Base-by-base conservation (phyloP, 2,113 vertebrate species). In the Apistogramma diplotaenia region DNA sequence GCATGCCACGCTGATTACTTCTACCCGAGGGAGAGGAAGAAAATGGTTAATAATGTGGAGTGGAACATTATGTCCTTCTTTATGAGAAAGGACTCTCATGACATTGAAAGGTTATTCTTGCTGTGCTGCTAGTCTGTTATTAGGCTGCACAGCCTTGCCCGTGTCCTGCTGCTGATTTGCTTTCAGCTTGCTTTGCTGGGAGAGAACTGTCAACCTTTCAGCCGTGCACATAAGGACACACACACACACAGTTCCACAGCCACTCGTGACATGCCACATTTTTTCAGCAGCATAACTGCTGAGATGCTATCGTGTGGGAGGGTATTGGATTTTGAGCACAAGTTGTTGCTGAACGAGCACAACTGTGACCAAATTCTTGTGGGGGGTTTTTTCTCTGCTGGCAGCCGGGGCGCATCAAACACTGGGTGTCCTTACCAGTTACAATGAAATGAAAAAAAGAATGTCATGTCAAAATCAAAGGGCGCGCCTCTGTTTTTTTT, bases 101-200 rank as follows among this genome's bases (percentile, higher is more conserved):
- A 21, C 29, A 57, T 19, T n/a, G n/a, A 70, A 56, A 70, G 49
- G 37, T 81, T 90, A 49, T 83, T 86, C 60, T 70, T 21, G 76
- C 70, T 10, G 33, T 12, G 49, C 55, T 55, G 73, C 56, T 55
- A 78, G 78, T 67, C 76, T 88, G 85, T 87, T 56, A 85, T 90
- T 89, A 90, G 51, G 49, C 65, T 1, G 31, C 51, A 7, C 6
- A 5, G 77, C 85, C 89, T 86, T 61, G 10, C 81, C 89, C 85
- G 37, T 85, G 85, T 33, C 55, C 4, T 37, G 55, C 55, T 21
- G 79, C 77, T 51, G 8, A 3, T 59, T 4, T 4, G 23, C 71
- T 49, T 84, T 86, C 29, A 37, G 65, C 80, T 49, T 43, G 62
- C 62, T 6, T 37, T 29, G n/a, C 58, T n/a, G 13, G 37, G 40